Evolutionary conservation across 2,888 invertebrate species (phyloP), one percentile per base, ranked within the genome.

Genomic region (Fragum fragum): DNA sequence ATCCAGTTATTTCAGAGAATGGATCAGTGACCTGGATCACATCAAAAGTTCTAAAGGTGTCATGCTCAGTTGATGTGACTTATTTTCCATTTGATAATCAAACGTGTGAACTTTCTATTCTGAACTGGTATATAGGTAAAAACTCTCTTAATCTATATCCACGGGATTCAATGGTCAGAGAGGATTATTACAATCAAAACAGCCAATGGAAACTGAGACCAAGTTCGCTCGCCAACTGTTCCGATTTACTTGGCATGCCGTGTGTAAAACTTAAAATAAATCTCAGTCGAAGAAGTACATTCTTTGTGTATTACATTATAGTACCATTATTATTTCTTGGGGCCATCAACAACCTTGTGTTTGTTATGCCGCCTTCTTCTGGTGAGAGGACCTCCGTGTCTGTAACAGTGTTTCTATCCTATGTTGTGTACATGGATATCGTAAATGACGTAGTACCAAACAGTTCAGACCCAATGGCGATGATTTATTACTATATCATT

Each of bases 371-470:
- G 6, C 55, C 76, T 3, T 29, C 26, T 6, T 83, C 86, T 5
- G 86, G 83, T 1, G 86, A 86, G 26, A 26, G 81, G 6, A 75
- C 77, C 0, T 81, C 81, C 0, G 79, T 79, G 0, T 76, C 83
- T 6, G 73, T 86, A 9, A 86, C 86, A 1, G 32, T 71, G 26
- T 79, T 79, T 68, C 28, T 86, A 42, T 78, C 86, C 11, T 81
- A 79, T 55, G 69, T 78, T 7, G 81, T 86, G 1, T 86, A 76
- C 73, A 83, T 83, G 83, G 57, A 73, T 7, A 79, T 83, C 18
- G 66, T 86, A 1, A 86, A 80, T 72, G 75, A 69, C 14, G 73
- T 78, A 26, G 69, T 86, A 21, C 83, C 86, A 16, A 53, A 75
- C 26, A 81, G 76, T n/a, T 83, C 86, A 0, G 52, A 63, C 14